These are phyloP conservation scores for Uromys caudimaculatus DNA, from an alignment of 2,797 vertebrate genomes.

Conservation along the genomic window DNA sequence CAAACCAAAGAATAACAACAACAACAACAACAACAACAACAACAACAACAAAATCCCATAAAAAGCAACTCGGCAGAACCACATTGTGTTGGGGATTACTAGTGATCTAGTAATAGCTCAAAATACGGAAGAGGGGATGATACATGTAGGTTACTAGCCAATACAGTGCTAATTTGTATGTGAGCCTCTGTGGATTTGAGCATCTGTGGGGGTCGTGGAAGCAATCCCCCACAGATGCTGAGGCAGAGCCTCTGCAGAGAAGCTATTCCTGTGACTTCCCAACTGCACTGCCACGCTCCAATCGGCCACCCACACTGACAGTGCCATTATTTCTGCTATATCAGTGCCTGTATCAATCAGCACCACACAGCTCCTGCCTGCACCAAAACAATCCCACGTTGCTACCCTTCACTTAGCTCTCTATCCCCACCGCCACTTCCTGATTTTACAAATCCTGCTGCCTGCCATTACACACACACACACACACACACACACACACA, in stretches of 20 bases:
- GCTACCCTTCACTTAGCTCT: fast-evolving
- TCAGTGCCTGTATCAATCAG: background rate
- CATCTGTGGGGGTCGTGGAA: background rate
- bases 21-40: background rate
- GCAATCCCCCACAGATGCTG: too few relatives aligned
- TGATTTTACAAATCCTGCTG: slow-evolving; percentile 25
- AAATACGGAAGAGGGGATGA: background rate
- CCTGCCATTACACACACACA: background rate
- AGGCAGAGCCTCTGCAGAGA: background rate
- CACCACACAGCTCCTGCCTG: background rate
- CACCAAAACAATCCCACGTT: background rate
- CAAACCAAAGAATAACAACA: too few relatives aligned
- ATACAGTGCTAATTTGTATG: background rate
- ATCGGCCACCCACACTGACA: background rate
- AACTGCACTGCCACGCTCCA: background rate
- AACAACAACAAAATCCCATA: background rate
- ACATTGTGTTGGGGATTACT: background rate
- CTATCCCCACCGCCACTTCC: slow-evolving; percentile 2
- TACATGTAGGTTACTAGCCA: background rate
- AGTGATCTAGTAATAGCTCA: background rate
- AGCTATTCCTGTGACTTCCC: background rate
- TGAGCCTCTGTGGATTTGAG: background rate
- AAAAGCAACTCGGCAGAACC: background rate
- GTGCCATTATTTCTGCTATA: background rate
- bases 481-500: background rate